Evolutionary conservation across 2,888 invertebrate genomes (phyloP).

Genomic region (Stegophylla sp.): DNA sequence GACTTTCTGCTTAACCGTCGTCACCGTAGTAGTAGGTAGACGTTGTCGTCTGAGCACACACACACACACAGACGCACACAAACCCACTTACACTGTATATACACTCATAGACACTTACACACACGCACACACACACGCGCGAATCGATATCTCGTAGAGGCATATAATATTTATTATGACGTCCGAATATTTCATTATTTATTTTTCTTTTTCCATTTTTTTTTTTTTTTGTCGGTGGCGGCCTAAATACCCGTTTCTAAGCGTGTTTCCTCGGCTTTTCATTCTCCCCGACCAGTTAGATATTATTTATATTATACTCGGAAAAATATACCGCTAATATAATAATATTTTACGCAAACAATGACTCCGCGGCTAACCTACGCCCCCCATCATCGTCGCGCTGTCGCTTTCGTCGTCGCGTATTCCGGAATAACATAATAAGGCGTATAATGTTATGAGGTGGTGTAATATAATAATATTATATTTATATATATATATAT

Average conservation of each 20-base stretch:
- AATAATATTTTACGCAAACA: background rate
- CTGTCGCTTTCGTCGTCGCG: too few relatives aligned
- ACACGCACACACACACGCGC: background rate
- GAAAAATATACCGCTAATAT: background rate
- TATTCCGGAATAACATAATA: conserved; percentile 9
- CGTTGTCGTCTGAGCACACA: conserved; percentile 7
- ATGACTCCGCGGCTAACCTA: background rate
- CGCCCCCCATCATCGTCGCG: too few relatives aligned
- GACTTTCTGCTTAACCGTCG: conserved; percentile 32
- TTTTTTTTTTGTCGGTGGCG: background rate
- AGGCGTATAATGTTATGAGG: background rate
- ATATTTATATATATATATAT: too few relatives aligned
- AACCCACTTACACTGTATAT: too few relatives aligned
- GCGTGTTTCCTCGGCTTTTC: background rate
- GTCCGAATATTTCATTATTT: conserved; percentile 25
- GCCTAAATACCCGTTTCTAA: background rate
- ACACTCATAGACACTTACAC: too few relatives aligned
- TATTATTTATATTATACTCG: background rate
- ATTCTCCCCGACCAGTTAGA: background rate
- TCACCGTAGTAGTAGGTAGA: background rate
- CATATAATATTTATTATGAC: conserved; percentile 23
- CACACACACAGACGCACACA: too few relatives aligned
- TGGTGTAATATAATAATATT: background rate
- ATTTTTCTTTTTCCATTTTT: too few relatives aligned
- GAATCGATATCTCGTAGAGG: conserved; percentile 46